Percentiles rank a stretch among this genome's conserved stretches.
These are phyloP conservation scores for Pasiphila rectangulata DNA, from an alignment of 2,888 invertebrate genomes.

Conservation along the genomic window DNA sequence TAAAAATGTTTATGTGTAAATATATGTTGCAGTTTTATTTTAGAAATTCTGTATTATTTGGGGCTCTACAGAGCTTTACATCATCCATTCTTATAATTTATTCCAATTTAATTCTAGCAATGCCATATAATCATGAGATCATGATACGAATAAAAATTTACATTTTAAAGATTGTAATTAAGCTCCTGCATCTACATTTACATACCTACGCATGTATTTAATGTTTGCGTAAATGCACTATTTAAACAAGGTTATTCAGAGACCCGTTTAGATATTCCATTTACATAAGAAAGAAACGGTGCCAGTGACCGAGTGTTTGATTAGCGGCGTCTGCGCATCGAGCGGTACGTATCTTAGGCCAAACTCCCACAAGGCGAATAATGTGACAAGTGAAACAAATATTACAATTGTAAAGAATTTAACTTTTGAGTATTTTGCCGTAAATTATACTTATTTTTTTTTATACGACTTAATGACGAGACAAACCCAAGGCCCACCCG, in stretches of 20 bases:
- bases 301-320: slow-evolving; percentile 19
- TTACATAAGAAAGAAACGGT: slow-evolving; percentile 19
- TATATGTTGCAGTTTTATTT: too few relatives aligned
- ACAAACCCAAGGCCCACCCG: too few relatives aligned
- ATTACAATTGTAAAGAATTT: background rate
- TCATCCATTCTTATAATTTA: too few relatives aligned
- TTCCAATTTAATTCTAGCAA: too few relatives aligned
- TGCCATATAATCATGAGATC: background rate
- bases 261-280: slow-evolving; percentile 9
- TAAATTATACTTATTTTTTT: too few relatives aligned
- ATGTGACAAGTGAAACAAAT: too few relatives aligned
- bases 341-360: slow-evolving; percentile 2
- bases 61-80: too few relatives aligned
- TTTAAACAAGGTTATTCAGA: slow-evolving; percentile 19
- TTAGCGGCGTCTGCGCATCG: slow-evolving; percentile 15
- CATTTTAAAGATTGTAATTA: slow-evolving; percentile 4
- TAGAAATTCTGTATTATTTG: too few relatives aligned
- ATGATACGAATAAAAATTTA: slow-evolving; percentile 1
- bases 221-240: slow-evolving; percentile 20
- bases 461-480: too few relatives aligned
- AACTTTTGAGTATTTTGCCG: too few relatives aligned
- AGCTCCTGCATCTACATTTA: slow-evolving; percentile 10
- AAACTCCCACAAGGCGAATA: too few relatives aligned
- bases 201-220: slow-evolving; percentile 10
- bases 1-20: too few relatives aligned